Base-by-base conservation (phyloP, 2,797 vertebrate genomes). In the Leptatherina wallacei region DNA sequence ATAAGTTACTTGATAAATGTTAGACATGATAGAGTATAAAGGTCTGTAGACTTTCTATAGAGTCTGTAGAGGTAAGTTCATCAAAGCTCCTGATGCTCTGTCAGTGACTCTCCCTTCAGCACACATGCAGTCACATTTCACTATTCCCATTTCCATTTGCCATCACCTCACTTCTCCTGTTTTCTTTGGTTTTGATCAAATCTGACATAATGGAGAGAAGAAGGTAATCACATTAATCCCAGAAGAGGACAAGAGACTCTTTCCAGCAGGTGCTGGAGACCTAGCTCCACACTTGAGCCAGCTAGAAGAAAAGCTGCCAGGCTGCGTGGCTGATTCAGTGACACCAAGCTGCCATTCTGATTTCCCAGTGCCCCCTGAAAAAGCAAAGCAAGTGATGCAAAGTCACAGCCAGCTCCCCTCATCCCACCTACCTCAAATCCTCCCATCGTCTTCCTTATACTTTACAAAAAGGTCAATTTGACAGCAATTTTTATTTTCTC, bases 311-410 rank as follows among this genome's bases (percentile, higher is more conserved):
- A 78, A 81, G 55, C 47, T 73, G 84, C 85, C 82, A 75, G 66
- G 27, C 60, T 67, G 58, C 1, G 3, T 59, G 61, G 67, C 61
- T 74, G 75, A 78, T 82, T 74, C 69, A 68, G 69, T 80, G 75
- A 80, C 0, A 18, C 54, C 9, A 10, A 65, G 75, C 76, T 85
- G 85, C 80, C 88, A 81, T 75, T 55, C 71, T 69, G 77, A 88
- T 87, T 85, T 79, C 58, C 22, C 60, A 70, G 61, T 0, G 1
- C 20, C 4, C 58, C 33, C 38, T 73, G 66, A 73, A 74, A 74
- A 76, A 70, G 54, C 68, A 72, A 51, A 69, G 52, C 18, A 65
- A 81, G 61, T 65, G 66, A 83, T 61, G 73, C 63, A 6, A 71
- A 73, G 67, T 84, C 75, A 61, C 52, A 57, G 24, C 61, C 42